Percentiles rank a stretch among this genome's conserved stretches.
These are phyloP conservation scores for Dasysyrphus albostriatus DNA, from an alignment of 2,888 invertebrate genomes.

Conservation along the genomic window DNA sequence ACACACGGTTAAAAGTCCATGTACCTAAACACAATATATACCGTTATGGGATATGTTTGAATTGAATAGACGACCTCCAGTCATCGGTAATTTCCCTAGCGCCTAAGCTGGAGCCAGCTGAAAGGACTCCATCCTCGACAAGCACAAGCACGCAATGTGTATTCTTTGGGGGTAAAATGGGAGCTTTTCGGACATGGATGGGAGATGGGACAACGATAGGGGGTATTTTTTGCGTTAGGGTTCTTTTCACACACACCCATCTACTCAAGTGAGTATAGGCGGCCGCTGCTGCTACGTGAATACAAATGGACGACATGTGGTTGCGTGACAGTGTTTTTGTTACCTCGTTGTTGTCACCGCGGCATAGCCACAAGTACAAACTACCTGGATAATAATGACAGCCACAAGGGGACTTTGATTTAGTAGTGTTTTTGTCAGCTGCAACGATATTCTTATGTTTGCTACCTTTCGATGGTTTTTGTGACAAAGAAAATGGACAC, in stretches of 20 bases:
- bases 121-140: slow-evolving; percentile 3
- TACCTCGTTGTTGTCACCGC: slow-evolving; percentile 32
- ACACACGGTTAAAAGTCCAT: slow-evolving; percentile 36
- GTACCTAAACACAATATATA: slow-evolving; percentile 37
- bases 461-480: slow-evolving; percentile 38
- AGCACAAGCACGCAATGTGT: slow-evolving; percentile 63
- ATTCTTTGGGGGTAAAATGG: slow-evolving; percentile 15
- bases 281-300: neutral
- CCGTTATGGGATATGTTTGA: slow-evolving; percentile 50
- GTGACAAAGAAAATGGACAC: slow-evolving; percentile 53
- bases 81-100: slow-evolving; percentile 46
- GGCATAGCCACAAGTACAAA: slow-evolving; percentile 52
- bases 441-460: slow-evolving; percentile 24
- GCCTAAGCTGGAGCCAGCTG: slow-evolving; percentile 14
- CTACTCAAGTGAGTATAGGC: slow-evolving; percentile 8
- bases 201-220: neutral
- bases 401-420: slow-evolving; percentile 67
- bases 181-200: slow-evolving; percentile 23
- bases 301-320: slow-evolving; percentile 56
- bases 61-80: slow-evolving; percentile 58
- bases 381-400: slow-evolving; percentile 57
- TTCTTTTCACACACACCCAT: slow-evolving; percentile 56
- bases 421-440: slow-evolving; percentile 47
- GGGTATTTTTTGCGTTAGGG: neutral
- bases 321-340: slow-evolving; percentile 65